A percentile compares a stretch with the other conserved stretches of the same genome.
phyloP scores from a whole-genome alignment of 2,888 invertebrate genomes.

The Callinectes sapidus region DNA sequence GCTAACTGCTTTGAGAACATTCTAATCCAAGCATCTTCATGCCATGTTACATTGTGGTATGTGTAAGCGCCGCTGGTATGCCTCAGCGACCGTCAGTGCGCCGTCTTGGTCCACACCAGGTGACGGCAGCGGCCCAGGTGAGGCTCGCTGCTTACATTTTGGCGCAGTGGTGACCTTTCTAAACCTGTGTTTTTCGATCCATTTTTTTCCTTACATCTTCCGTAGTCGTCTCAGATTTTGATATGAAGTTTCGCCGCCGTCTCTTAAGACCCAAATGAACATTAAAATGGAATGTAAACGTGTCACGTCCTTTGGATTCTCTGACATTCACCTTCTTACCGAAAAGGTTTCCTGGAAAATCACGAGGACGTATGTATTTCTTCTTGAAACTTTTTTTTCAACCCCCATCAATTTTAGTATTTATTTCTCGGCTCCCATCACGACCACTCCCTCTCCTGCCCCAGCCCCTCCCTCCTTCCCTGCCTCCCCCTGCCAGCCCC shows the following conservation, averaged over 20 bases:
- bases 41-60: slow-evolving; percentile 6
- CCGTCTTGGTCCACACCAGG: background rate
- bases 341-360: background rate
- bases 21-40: slow-evolving; percentile 31
- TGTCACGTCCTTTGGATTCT: background rate
- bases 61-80: background rate
- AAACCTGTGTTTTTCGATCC: background rate
- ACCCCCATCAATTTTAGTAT: background rate
- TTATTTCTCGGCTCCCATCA: background rate
- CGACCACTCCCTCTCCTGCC: background rate
- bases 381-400: background rate
- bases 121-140: background rate
- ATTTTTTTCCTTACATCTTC: background rate
- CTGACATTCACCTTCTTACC: background rate
- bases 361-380: background rate
- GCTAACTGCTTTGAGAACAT: background rate
- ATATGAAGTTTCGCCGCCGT: background rate
- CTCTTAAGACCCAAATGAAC: slow-evolving; percentile 3
- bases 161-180: background rate
- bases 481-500: background rate
- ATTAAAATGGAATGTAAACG: background rate
- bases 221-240: background rate
- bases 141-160: background rate
- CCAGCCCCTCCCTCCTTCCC: background rate
- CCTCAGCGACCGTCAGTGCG: background rate